These are phyloP conservation scores for Erebia palarica DNA, from an alignment of 2,888 invertebrate species.

Conservation along the genomic window DNA sequence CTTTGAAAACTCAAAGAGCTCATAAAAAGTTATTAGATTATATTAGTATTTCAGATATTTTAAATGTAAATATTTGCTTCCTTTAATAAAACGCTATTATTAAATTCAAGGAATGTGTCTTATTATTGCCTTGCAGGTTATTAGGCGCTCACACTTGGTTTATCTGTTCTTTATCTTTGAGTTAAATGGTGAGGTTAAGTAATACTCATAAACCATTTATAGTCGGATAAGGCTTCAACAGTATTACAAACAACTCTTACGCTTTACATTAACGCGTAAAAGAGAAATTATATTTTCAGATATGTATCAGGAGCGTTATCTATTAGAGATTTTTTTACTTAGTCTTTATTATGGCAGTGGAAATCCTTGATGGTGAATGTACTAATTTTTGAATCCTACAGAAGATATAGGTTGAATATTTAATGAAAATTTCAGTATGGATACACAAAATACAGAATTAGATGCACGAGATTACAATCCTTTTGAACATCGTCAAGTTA, in stretches of 20 bases:
- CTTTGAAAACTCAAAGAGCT: neutral
- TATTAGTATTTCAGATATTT: too few relatives aligned
- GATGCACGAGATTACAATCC: constrained; percentile 59
- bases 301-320: neutral
- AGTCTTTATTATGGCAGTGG: neutral
- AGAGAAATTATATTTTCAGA: constrained; percentile 6
- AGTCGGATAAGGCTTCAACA: constrained; percentile 36
- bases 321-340: neutral
- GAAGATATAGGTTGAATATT: neutral
- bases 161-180: constrained; percentile 43
- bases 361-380: neutral
- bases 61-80: neutral
- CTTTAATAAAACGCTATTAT: neutral
- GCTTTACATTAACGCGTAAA: constrained; percentile 16
- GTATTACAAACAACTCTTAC: constrained; percentile 16
- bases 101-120: constrained; percentile 14
- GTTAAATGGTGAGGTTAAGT: constrained; percentile 41
- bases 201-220: constrained; percentile 41
- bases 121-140: constrained; percentile 20
- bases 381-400: neutral
- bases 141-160: constrained; percentile 19
- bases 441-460: constrained; percentile 33
- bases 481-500: constrained; percentile 65
- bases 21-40: neutral
- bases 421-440: constrained; percentile 28